Percentiles rank a stretch among this genome's conserved stretches.
Evolutionary conservation across 92 coral and sea anemone species (phyloP).

Genomic region (Muricea muricata): DNA sequence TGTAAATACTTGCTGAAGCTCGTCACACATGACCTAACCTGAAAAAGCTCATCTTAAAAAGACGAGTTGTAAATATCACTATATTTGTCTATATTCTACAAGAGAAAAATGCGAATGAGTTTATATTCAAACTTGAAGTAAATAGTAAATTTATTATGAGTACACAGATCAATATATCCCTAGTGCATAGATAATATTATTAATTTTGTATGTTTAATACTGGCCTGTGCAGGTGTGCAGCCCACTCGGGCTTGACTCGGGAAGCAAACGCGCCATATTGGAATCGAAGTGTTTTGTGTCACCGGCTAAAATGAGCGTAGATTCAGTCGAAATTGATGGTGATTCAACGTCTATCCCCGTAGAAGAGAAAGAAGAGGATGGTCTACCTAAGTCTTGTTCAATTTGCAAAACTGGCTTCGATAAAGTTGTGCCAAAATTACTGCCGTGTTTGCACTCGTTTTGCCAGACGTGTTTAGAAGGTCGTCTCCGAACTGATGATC

Average conservation of each 20-base stretch:
- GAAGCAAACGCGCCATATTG: neutral
- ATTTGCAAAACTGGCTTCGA: conserved; percentile 70
- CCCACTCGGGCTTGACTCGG: neutral
- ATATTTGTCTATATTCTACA: neutral
- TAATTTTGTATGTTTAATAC: neutral
- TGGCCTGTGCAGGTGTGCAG: neutral
- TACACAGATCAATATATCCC: neutral
- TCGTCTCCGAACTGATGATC: conserved; percentile 73
- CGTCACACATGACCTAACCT: conserved; percentile 5
- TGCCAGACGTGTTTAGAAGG: conserved; percentile 86
- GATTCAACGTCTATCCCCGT: neutral
- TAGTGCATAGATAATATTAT: neutral
- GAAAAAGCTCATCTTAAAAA: neutral
- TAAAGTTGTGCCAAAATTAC: conserved; percentile 81
- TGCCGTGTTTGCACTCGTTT: conserved; percentile 98
- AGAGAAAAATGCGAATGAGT: neutral
- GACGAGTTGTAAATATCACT: neutral
- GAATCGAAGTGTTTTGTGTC: too few relatives aligned
- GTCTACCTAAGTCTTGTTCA: conserved; percentile 31
- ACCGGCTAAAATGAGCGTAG: conserved; percentile 15
- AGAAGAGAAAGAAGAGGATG: neutral
- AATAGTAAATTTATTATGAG: too few relatives aligned
- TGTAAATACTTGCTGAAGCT: conserved; percentile 4
- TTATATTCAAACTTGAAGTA: too few relatives aligned
- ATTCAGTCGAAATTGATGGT: conserved; percentile 14